Base-by-base conservation (phyloP, 2,888 invertebrate genomes). In the Tenthredo mesomela region DNA sequence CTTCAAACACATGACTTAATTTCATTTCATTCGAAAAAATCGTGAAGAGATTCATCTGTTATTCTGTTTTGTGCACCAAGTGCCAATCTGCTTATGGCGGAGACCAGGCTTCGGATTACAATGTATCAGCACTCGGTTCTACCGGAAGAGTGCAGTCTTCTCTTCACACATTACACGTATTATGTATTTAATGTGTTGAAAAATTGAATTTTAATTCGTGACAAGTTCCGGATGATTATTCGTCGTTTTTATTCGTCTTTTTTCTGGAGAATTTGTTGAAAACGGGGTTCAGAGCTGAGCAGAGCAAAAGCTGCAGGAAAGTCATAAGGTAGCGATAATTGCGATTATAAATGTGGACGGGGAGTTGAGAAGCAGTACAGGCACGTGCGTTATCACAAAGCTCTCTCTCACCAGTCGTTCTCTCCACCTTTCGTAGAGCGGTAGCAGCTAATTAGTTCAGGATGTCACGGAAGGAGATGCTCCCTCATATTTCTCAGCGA, bases 391-490 rank as follows among this genome's bases (percentile, higher is more conserved):
- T 73, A 73, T 40, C 73, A 73, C 73, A 40, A 73, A 73, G 71
- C 40, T 33, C 33, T 73, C 43, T 73, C 21, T 73, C 21, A 5
- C 43, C 33, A 25, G 25, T 65, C 65, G 21, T 65, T 70, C 40
- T 73, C 73, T 12, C 40, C 21, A 43, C 43, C 33, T 67, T 67
- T 67, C 18, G 29, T 15, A 5, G 25, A 73, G 15, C 21, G 29
- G 43, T 12, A 40, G 67, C 12, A 82, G 47, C 82, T 82, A 82
- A 82, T 82, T 82, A 82, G 82, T 82, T 82, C 70, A 82, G 65
- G 82, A 82, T 82, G 82, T 82, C 82, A 82, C 29, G 47, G 65
- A 43, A 43, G 58, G 43, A 67, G 67, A 67, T 43, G 47, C 47
- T 65, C 37, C 58, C 67, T 82, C 29, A 67, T 65, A 67, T 82